Conservation (phyloP, 1,140 invertebrate genomes). For the Aradophagus sp. region DNA sequence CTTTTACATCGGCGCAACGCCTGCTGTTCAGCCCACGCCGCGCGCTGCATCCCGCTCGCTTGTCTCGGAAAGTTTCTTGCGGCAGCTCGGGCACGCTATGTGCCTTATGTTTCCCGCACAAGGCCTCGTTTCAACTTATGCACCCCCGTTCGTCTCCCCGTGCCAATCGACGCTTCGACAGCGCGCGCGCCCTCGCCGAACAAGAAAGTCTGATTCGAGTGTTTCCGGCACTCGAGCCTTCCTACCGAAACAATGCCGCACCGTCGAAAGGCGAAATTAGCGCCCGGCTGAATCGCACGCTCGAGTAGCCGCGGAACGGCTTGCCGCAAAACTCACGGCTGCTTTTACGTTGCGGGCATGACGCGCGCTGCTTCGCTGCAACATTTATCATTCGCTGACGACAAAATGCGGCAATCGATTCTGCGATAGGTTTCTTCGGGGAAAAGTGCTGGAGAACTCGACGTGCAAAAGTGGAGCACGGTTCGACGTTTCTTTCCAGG, state of each 20-base stretch:
- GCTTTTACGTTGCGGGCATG: too few species aligned
- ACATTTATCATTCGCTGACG: too few species aligned
- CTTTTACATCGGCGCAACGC: constrained; percentile 52
- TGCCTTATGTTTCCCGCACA: constrained; percentile 29
- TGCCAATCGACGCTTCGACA: constrained; percentile 23
- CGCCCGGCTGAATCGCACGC: constrained; percentile 40
- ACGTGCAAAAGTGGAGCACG: too few species aligned
- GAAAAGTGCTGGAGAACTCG: too few species aligned
- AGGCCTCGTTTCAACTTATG: constrained; percentile 12
- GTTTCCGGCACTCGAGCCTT: constrained; percentile 38
- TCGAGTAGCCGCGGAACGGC: constrained; percentile 34
- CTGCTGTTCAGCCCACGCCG: constrained; percentile 37
- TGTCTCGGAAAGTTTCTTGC: constrained; percentile 51
- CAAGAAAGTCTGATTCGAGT: constrained; percentile 55
- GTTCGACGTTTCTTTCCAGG: too few species aligned
- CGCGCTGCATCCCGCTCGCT: constrained; percentile 32
- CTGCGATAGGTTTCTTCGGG: too few species aligned
- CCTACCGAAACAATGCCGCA: constrained; percentile 27
- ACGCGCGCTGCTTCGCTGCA: too few species aligned
- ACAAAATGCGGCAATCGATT: too few species aligned
- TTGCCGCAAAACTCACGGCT: constrained; percentile 7
- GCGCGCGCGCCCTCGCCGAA: constrained; percentile 30
- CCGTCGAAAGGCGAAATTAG: constrained; percentile 46
- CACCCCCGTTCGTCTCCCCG: constrained; percentile 1
- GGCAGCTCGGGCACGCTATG: constrained; percentile 13